These are phyloP conservation scores for Hylyphantes graminicola DNA, from an alignment of 1,140 invertebrate species.

Conservation along the genomic window DNA sequence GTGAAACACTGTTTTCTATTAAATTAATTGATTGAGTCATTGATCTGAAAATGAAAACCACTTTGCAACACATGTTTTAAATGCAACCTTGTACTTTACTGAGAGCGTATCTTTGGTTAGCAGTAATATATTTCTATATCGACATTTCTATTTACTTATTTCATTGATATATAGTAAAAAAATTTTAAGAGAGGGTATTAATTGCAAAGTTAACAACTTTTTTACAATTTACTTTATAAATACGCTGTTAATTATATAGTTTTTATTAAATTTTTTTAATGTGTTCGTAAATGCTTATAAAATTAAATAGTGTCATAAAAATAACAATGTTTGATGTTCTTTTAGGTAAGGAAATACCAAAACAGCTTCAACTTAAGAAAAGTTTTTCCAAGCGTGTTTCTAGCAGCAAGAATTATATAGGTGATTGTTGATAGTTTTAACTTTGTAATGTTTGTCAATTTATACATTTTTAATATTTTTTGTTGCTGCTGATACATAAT, in stretches of 20 bases:
- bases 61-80: too few relatives aligned
- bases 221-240: background rate
- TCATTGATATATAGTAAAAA: too few relatives aligned
- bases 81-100: too few relatives aligned
- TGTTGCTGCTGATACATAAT: too few relatives aligned
- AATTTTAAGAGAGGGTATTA: too few relatives aligned
- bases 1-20: too few relatives aligned
- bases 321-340: background rate
- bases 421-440: constrained; percentile 13
- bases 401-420: constrained; percentile 38
- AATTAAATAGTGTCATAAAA: background rate
- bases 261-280: background rate
- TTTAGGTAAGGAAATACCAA: constrained; percentile 50
- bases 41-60: too few relatives aligned
- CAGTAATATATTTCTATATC: too few relatives aligned
- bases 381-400: constrained; percentile 38
- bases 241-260: background rate
- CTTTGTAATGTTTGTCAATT: background rate
- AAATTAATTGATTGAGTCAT: too few relatives aligned
- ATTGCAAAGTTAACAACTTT: background rate
- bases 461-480: background rate
- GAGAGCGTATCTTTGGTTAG: too few relatives aligned
- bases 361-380: constrained; percentile 45
- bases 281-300: background rate
- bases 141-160: too few relatives aligned